Base-by-base conservation (phyloP, 2,797 vertebrate genomes). In the Darevskia mixta region DNA sequence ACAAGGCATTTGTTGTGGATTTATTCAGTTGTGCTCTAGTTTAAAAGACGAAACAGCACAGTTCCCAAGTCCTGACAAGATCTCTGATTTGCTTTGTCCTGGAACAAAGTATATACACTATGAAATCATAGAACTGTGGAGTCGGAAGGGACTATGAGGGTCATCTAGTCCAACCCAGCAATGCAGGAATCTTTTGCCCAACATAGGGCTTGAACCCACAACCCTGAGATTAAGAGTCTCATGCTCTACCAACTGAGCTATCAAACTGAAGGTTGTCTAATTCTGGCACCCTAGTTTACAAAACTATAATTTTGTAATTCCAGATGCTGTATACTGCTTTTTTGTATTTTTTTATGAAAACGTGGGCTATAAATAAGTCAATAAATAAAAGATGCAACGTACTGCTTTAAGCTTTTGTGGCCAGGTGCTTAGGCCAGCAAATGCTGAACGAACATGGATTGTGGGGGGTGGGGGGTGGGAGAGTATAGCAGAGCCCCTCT, bases 201-300 rank as follows among this genome's bases (percentile, higher is more conserved):
- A 55, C 49, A 15, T 55, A 55, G 49, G 49, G 49, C 49, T 15
- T 55, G 49, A 55, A 55, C 49, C 49, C 49, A 55, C 1, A 3
- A 55, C 49, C 49, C 49, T 55, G 13, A 4, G 49, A 15, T 55
- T 55, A 55, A 55, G 13, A 15, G 49, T 15, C 49, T 55, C 49
- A 55, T 15, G 49, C 49, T 55, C 49, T 55, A 55, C 13, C 49
- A 55, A 55, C 13, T 55, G 49, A 55, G 20, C 17, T 61, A 38
- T 58, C n/a, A 73, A n/a, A 58, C 17, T 61, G 61, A 3, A 45
- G 29, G 86, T 49, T 9, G 76, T 29, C 67, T 76, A 18, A 25
- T 32, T 29, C 83, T 87, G 15, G 79, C 61, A 45, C 82, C 61
- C 87, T 71, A 72, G 85, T 18, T 43, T 73, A 73, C 2, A 84